Base-by-base conservation (phyloP, 2,113 vertebrate species). In the Deroptyus accipitrinus region DNA sequence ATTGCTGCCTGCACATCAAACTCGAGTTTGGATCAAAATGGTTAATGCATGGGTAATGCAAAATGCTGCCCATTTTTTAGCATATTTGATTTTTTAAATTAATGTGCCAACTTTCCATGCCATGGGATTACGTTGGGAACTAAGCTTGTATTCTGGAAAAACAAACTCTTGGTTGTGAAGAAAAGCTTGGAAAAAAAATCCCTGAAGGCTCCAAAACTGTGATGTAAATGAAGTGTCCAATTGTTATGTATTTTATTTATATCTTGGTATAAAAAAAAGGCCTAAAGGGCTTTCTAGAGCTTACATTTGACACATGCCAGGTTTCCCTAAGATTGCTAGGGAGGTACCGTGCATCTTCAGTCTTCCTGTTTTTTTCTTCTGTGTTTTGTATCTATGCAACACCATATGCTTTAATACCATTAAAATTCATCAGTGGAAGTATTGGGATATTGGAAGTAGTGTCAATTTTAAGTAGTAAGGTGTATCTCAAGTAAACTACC, bases 221-320 rank as follows among this genome's bases (percentile, higher is more conserved):
- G 2, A 82, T 94, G 74, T 91, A 91, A 92, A 92, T 87, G 55
- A 91, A 75, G 68, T 86, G 35, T 91, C 89, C 81, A 95, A 94
- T 89, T 91, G 62, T 91, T 91, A 82, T 57, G 57, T 87, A 87
- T 89, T 95, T 93, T 96, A 94, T 94, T 97, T 95, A 87, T 95
- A 91, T 95, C 88, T 93, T 86, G 44, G 78, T 95, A 78, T 83
- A 24, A 95, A 94, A 96, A 96, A 93, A 64, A 69, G 69, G 67
- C 89, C 84, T 92, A 79, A 61, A 82, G 69, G 69, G 52, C 74
- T 95, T 95, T 92, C 69, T 91, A 66, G 57, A 92, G 69, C 70
- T 96, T 89, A 84, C 35, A 62, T 84, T 84, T 94, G 94, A 86
- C 7, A 1, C 55, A 48, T 82, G 83, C 57, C 52, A 84, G 52